Conservation (phyloP, 92 coral and sea anemone species). For the Heteractis magnifica region DNA sequence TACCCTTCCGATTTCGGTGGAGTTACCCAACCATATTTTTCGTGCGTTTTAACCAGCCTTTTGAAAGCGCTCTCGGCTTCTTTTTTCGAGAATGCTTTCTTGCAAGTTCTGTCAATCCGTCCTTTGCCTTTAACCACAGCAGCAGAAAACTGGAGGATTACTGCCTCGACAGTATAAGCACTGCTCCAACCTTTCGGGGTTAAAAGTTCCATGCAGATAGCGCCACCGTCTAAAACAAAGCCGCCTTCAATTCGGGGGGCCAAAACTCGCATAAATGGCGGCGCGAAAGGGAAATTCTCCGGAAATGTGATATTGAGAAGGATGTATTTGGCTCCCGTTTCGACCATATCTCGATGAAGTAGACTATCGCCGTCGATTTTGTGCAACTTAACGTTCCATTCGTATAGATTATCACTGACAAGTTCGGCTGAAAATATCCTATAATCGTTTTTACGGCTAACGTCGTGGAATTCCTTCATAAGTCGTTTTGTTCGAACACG, state of each 20-base stretch:
- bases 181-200: conserved; percentile 96
- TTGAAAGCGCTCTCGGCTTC: conserved; percentile 88
- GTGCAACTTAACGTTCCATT: conserved; percentile 83
- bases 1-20: conserved; percentile 88
- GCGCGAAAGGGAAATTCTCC: conserved; percentile 87
- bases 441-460: conserved; percentile 64
- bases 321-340: conserved; percentile 86
- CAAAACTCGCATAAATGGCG: conserved; percentile 83
- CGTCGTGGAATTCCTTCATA: conserved; percentile 89
- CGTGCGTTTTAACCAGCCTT: conserved; percentile 87
- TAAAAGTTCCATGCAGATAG: conserved; percentile 84
- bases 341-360: conserved; percentile 82
- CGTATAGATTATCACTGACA: conserved; percentile 80
- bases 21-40: conserved; percentile 94
- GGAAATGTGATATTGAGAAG: conserved; percentile 80
- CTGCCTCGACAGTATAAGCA: conserved; percentile 87
- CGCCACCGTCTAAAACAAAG: conserved; percentile 86
- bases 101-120: conserved; percentile 74
- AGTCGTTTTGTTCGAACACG: conserved; percentile 83
- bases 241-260: conserved; percentile 95
- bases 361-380: conserved; percentile 85
- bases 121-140: conserved; percentile 91
- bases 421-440: conserved; percentile 85
- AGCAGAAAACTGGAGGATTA: conserved; percentile 84
- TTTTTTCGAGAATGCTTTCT: conserved; percentile 84